These are phyloP conservation scores for Pampusana beccarii DNA, from an alignment of 2,113 vertebrate genomes.

Conservation along the genomic window DNA sequence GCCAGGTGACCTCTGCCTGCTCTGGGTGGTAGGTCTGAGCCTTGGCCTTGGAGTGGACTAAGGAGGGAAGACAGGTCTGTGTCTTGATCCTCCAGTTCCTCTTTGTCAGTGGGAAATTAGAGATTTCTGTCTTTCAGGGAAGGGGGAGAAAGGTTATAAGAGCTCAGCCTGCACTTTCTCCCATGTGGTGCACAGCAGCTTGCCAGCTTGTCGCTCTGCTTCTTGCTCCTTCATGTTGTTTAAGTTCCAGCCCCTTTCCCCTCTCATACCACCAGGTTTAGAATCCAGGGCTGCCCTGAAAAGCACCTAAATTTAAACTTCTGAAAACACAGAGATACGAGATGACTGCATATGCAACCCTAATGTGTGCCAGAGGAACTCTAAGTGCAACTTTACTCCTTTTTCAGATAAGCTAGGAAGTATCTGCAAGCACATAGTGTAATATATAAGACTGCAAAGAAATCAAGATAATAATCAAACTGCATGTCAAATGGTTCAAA, in stretches of 20 bases:
- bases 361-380: neutral
- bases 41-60: neutral
- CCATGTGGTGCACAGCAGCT: rapidly evolving
- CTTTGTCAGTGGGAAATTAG: neutral
- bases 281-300: neutral
- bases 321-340: neutral
- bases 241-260: neutral
- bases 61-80: neutral
- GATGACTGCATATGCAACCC: neutral
- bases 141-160: neutral
- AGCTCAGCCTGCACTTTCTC: neutral
- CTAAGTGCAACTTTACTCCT: neutral
- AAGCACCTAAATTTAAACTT: neutral
- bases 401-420: neutral
- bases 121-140: neutral
- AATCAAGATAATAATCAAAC: neutral
- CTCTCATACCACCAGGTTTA: neutral
- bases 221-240: neutral
- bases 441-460: neutral
- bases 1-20: neutral
- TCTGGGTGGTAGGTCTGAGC: neutral
- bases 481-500: neutral
- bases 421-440: neutral
- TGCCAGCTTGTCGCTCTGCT: neutral
- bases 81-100: neutral